Evolutionary conservation across 2,113 vertebrate genomes (phyloP), one percentile per base, ranked within the genome.

Genomic region (Danionella cerebrum): DNA sequence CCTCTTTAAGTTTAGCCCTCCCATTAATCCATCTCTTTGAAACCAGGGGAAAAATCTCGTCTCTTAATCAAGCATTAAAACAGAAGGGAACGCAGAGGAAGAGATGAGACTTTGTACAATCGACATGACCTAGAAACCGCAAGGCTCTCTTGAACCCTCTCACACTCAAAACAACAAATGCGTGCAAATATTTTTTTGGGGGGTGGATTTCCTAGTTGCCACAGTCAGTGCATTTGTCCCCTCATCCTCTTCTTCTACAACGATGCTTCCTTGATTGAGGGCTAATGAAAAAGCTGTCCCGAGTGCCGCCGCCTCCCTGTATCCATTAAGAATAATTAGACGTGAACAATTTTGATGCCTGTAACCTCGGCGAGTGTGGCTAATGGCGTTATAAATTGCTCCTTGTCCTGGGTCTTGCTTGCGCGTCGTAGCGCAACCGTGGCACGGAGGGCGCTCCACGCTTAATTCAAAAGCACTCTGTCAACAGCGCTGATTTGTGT

Each of bases 361-460:
- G 94, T 97, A 99, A 98, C 96, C 95, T 98, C 93, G 90, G 90
- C 89, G 88, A 98, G 94, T 94, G 93, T 96, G 93, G 95, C 95
- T 99, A 99, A 99, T 99, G 96, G 96, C 91, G 94, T 98, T 99
- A 99, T 98, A 99, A 98, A 99, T 98, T 97, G 95, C 94, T 96
- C 92, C 95, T 96, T 98, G 96, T 98, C 95, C 96, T 93, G 94
- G 94, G 93, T 91, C 92, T 93, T 80, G 87, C 81, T 73, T 83
- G 85, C 81, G 76, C 73, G 76, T 80, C 55, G 67, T 69, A 71
- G 64, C 73, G 51, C 55, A 59, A 39, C 62, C 29, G 79, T 69
- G 84, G 69, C 76, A 54, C 76, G 64, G 82, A 78, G 83, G 83
- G 79, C 90, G 85, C 70, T 87, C 91, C 89, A 91, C 93, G 93